phyloP scores from a whole-genome alignment of 2,888 invertebrate genomes.

The Scaeva pyrastri region DNA sequence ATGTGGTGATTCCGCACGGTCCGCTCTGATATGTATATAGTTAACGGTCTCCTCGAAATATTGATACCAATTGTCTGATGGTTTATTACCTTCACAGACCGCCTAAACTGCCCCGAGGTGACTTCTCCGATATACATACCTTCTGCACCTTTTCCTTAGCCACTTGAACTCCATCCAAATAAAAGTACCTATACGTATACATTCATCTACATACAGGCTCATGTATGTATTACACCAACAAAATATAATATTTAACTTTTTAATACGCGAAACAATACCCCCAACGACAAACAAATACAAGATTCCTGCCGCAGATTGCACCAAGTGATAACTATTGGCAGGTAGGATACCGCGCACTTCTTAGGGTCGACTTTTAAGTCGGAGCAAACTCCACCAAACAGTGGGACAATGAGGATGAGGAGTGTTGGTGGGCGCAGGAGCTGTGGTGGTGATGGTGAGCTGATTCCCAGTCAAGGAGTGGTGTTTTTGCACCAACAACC shows the following conservation, averaged over 20 bases:
- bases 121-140: conserved; percentile 4
- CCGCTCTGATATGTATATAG: background rate
- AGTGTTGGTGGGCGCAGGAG: background rate
- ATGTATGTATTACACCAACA: no score
- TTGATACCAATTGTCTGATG: conserved; percentile 80
- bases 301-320: conserved; percentile 73
- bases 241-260: conserved; percentile 70
- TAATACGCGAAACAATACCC: conserved; percentile 71
- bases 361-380: conserved; percentile 36
- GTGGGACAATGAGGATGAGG: background rate
- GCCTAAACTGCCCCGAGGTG: conserved; percentile 77
- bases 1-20: conserved; percentile 29
- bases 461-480: conserved; percentile 39
- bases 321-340: conserved; percentile 74
- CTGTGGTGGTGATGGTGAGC: background rate
- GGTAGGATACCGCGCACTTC: conserved; percentile 39
- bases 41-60: conserved; percentile 55
- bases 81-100: conserved; percentile 80
- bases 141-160: conserved; percentile 32
- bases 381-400: background rate
- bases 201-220: conserved; percentile 50
- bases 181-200: conserved; percentile 44
- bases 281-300: conserved; percentile 76
- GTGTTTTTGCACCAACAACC: conserved; percentile 36
- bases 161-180: conserved; percentile 49